phyloP scores from a whole-genome alignment of 2,888 invertebrate species.

The Drosophila antonietae region DNA sequence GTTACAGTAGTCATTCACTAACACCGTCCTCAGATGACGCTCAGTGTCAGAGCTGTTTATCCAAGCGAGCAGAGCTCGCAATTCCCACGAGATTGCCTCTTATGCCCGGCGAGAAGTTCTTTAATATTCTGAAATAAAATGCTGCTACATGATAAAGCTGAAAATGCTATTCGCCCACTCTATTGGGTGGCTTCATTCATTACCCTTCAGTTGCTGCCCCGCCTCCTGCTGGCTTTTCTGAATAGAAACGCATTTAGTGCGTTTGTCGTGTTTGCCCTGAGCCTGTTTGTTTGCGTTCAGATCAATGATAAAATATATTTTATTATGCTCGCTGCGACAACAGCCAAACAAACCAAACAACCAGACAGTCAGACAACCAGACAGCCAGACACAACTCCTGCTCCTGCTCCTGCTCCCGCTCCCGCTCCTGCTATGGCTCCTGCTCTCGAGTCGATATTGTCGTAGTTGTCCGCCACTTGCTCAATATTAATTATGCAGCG shows the following conservation, averaged over 20 bases:
- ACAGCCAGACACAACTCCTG: background rate
- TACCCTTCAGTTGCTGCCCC: background rate
- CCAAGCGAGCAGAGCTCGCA: background rate
- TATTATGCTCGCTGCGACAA: constrained; percentile 63
- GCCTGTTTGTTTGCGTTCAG: constrained; percentile 53
- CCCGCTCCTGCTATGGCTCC: background rate
- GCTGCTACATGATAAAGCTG: constrained; percentile 1
- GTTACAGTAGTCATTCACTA: background rate
- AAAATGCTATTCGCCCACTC: background rate
- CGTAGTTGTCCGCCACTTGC: constrained; percentile 46
- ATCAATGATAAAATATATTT: constrained; percentile 76
- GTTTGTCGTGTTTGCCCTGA: constrained; percentile 46
- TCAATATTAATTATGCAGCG: constrained; percentile 61
- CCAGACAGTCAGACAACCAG: background rate
- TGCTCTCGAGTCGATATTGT: constrained; percentile 27
- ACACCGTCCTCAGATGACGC: background rate
- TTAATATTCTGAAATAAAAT: background rate
- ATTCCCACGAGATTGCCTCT: background rate
- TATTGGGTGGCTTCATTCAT: background rate
- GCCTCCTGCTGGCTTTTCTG: background rate
- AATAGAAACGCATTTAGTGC: constrained; percentile 46
- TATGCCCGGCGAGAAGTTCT: background rate
- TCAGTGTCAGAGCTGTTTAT: background rate
- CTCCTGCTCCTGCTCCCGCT: background rate
- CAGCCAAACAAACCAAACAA: constrained; percentile 15